Evolutionary conservation across 2,888 invertebrate species (phyloP).

Genomic region (Plemyria rubiginata): DNA sequence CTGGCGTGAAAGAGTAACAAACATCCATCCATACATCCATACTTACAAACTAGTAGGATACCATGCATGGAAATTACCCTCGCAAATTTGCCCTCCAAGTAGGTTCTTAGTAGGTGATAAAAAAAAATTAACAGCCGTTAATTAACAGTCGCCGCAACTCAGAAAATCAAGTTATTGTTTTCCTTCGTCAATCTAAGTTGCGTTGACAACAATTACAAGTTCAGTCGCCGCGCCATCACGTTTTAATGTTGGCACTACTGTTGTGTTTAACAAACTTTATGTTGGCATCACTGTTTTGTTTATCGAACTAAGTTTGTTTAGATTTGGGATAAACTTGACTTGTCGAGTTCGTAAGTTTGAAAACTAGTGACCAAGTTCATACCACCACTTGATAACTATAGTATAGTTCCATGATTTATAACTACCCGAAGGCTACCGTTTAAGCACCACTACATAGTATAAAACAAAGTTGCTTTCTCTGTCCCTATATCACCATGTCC

Average conservation of each 20-base stretch:
- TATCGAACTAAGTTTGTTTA: conserved; percentile 6
- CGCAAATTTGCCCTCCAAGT: too few species aligned
- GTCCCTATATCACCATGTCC: too few species aligned
- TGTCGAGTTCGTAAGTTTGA: neutral
- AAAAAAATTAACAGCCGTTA: neutral
- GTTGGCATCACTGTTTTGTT: conserved; percentile 8
- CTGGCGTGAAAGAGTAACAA: too few species aligned
- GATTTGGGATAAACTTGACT: conserved; percentile 35
- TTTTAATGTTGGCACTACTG: conserved; percentile 51
- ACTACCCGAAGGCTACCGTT: neutral
- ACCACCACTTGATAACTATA: too few species aligned
- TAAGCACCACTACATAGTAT: too few species aligned
- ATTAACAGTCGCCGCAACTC: neutral
- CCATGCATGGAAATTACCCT: too few species aligned
- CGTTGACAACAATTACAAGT: conserved; percentile 68
- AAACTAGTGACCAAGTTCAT: conserved; percentile 2
- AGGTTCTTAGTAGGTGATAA: too few species aligned
- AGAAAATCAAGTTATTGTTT: conserved; percentile 52
- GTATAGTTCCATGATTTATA: neutral
- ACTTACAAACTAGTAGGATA: too few species aligned
- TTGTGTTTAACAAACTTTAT: conserved; percentile 36
- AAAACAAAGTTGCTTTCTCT: too few species aligned
- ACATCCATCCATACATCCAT: too few species aligned
- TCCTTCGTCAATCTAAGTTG: conserved; percentile 70
- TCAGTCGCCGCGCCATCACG: conserved; percentile 49